Evolutionary conservation across 2,113 vertebrate genomes (phyloP).

Genomic region (Okapia johnstoni): DNA sequence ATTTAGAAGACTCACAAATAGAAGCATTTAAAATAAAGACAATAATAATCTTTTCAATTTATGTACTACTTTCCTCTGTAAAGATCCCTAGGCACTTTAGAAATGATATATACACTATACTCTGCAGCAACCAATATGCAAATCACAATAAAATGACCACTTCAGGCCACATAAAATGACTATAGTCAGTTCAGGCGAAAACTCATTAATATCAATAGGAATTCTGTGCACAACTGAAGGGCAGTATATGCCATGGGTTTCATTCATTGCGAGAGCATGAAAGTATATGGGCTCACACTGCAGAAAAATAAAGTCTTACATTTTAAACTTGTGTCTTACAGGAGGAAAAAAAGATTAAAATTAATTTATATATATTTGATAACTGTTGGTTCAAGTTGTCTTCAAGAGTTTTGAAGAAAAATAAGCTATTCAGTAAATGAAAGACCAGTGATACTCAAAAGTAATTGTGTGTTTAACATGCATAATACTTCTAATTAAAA

Average conservation of each 20-base stretch:
- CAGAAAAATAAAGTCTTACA: conserved; percentile 19
- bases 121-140: conserved; percentile 27
- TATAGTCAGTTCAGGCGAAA: conserved; percentile 29
- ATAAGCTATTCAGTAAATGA: conserved; percentile 48
- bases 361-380: neutral
- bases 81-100: neutral
- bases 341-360: neutral
- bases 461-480: conserved; percentile 70
- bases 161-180: conserved; percentile 53
- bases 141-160: conserved; percentile 55
- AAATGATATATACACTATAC: neutral
- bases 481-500: conserved; percentile 71
- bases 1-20: neutral
- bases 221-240: conserved; percentile 15
- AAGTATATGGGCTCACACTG: neutral
- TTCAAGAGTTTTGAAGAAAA: conserved; percentile 37
- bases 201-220: conserved; percentile 62
- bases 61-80: neutral
- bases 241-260: conserved; percentile 3
- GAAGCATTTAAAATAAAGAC: conserved; percentile 24
- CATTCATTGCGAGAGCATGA: conserved; percentile 38
- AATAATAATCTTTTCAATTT: conserved; percentile 14
- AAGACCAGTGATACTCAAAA: conserved; percentile 65
- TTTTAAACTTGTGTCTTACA: conserved; percentile 23
- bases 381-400: neutral